Base-by-base conservation (phyloP, 2,797 vertebrate genomes). In the Phrynocephalus vlangalii region DNA sequence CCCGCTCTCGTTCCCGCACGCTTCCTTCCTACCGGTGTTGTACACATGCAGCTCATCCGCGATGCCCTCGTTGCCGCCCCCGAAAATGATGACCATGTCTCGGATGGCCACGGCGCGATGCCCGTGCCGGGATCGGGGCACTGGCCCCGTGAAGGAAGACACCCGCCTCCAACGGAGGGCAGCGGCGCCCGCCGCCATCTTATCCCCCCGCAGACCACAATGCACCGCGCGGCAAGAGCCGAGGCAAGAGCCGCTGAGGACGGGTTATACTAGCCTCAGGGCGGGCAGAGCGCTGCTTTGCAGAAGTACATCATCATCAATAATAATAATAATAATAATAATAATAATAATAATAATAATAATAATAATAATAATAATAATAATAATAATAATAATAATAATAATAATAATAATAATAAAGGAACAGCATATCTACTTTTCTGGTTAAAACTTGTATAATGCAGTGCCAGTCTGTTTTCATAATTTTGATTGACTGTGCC, bases 21-120 rank as follows among this genome's bases (percentile, higher is more conserved):
- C 68, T 81, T 84, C 97, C 92, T 94, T 84, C 97, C 92, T 94
- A 99, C 99, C 98, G 1, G 98, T 98, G 96, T 99, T 99, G 95
- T 99, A 99, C 92, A 99, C 99, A 94, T 99, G 98, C 85, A 99
- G 97, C 94, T 99, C 97, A 90, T 98, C 98, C 24, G 98, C 97
- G 92, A 99, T 99, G 66, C 99, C 99, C 89, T 99, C 98, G 94
- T 99, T 99, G 89, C 99, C 99, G n/a, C 99, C 99, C 0, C 99
- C 99, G 88, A 99, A 99, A 87, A 99, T 98, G 50, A 99, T 96
- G 66, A 99, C 96, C 77, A 99, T 94, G 93, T 99, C 99, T 84
- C 98, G 97, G 80, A 99, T 98, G 0, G 97, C 97, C 72, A 97
- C 98, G 0, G 98, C 99, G n/a, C 99, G 97, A 95, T 99, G 99